Evolutionary conservation across 2,888 invertebrate genomes (phyloP), one percentile per base, ranked within the genome.

Genomic region (Adela reaumurella): DNA sequence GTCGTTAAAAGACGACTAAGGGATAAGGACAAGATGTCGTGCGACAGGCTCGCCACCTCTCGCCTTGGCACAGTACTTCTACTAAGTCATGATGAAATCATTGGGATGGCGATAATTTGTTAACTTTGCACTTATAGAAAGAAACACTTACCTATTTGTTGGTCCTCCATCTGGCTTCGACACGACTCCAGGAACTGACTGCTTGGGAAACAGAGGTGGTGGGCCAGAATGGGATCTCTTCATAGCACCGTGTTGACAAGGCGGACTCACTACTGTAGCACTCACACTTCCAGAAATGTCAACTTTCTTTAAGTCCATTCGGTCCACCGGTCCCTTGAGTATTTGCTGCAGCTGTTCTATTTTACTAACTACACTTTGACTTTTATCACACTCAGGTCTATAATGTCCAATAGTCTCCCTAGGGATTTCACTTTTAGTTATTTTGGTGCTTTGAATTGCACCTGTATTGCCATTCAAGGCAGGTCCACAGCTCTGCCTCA

Each of bases 321-420:
- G 8, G 14, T 35, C 35, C 35, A 14, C 35, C 3, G 8, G 8
- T 14, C 18, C 18, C 18, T 43, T 43, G 17, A 19, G 19, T 6
- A 19, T 43, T 19, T 43, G 43, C 18, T 43, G 19, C 8, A 43
- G 17, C 43, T 19, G 17, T 43, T 43, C 43, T 8, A 43, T 43
- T 43, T 43, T 43, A 43, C 43, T 43, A 19, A 43, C 43, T 19
- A 43, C 43, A 43, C 43, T 43, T 17, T 43, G 10, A 43, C 19
- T 43, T 43, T 43, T 43, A 43, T 43, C 43, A 43, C 18, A 43
- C 14, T 43, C 43, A 11, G 43, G 43, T n/a, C 43, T 17, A 17
- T 19, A 43, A 43, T 43, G 43, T 19, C 43, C 43, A 10, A 19
- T 14, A 11, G 43, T 17, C 19, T 43, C 28, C 29, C 35, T 28